Evolutionary conservation across 2,113 vertebrate species (phyloP).

Genomic region (Equus przewalskii): DNA sequence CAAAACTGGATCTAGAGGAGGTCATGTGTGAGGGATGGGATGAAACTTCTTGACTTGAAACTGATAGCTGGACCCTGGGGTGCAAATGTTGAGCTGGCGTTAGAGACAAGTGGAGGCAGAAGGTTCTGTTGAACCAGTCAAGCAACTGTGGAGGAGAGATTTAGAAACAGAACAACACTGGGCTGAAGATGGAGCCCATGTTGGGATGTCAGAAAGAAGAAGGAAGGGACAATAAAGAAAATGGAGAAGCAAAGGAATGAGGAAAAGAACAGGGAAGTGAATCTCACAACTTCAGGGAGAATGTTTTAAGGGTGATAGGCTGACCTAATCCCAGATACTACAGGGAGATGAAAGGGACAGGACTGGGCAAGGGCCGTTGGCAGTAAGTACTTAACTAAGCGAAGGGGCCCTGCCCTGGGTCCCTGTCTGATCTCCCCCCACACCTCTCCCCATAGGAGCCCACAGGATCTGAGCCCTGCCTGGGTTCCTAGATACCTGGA

Average conservation of each 20-base stretch:
- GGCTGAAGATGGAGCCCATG: not conserved
- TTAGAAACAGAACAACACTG: not conserved
- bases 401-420: rapidly evolving
- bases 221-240: not conserved
- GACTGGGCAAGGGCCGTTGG: too few relatives aligned
- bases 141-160: not conserved
- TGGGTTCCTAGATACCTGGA: too few relatives aligned
- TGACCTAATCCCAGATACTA: not conserved
- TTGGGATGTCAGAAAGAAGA: not conserved
- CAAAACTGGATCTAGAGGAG: rapidly evolving
- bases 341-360: not conserved
- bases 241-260: not conserved
- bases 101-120: too few relatives aligned
- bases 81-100: rapidly evolving
- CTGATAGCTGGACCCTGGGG: not conserved
- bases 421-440: not conserved
- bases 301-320: not conserved
- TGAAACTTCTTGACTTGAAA: not conserved
- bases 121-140: rapidly evolving
- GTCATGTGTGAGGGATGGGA: rapidly evolving
- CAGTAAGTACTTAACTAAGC: rapidly evolving
- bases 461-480: not conserved
- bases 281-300: not conserved
- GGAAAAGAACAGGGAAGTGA: rapidly evolving
- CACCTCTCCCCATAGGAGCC: not conserved